phyloP scores from a whole-genome alignment of 2,113 vertebrate species.

The Apodemus speciosus region DNA sequence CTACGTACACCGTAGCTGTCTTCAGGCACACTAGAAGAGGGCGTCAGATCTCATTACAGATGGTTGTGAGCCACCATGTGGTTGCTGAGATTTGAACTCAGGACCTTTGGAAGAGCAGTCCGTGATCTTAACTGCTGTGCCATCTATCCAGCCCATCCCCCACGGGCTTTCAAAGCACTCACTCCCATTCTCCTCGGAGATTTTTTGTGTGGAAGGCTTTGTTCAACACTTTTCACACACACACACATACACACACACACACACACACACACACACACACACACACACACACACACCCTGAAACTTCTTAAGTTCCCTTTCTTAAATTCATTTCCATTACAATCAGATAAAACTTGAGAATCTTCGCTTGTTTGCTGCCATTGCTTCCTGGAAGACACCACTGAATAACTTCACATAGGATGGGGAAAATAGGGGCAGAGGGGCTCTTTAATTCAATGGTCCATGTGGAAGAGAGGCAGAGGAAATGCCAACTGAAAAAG shows the following conservation, averaged over 20 bases:
- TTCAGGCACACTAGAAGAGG: too few species aligned
- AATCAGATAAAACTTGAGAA: conserved; percentile 11
- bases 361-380: neutral
- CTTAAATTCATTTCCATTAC: conserved; percentile 30
- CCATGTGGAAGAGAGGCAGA: neutral
- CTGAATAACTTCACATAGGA: conserved; percentile 19
- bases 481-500: neutral
- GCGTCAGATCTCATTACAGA: too few species aligned
- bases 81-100: too few species aligned
- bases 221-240: neutral
- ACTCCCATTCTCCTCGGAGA: neutral
- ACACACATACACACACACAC: neutral
- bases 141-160: too few species aligned
- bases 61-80: too few species aligned
- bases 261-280: too few species aligned
- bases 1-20: too few species aligned
- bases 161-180: neutral
- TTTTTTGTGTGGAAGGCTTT: conserved; percentile 55
- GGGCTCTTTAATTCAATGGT: neutral
- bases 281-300: neutral
- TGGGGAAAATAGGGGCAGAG: neutral
- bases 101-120: too few species aligned
- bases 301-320: neutral
- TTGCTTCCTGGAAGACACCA: conserved; percentile 51
- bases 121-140: too few species aligned